Base-by-base conservation (phyloP, 2,888 invertebrate species). In the Scaptomyza tumidula region DNA sequence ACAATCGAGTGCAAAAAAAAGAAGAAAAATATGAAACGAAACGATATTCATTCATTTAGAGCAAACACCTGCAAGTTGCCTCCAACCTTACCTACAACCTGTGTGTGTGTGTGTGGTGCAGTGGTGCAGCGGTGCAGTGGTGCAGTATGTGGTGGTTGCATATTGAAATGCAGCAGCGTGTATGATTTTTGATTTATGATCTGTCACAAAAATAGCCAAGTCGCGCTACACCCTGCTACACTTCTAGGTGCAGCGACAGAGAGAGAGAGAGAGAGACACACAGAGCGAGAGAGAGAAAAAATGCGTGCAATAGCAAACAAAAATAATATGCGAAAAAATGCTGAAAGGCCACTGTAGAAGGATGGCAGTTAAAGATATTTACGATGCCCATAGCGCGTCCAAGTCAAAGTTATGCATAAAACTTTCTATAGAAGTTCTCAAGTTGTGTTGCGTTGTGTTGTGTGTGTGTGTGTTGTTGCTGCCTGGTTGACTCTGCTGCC, bases 171-270 rank as follows among this genome's bases (percentile, higher is more conserved):
- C 64, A 71, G 67, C 71, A 89, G 88, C 90, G 88, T 91, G 78
- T 90, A 91, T 89, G 88, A 90, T 90, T 90, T 85, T 90, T 90
- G 91, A 90, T 90, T 90, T 91, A 90, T 90, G 81, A 83, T 85
- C 86, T 89, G 89, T 89, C 89, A 90, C 90, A 81, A 90, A 85
- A 90, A 88, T 86, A 81, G 88, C 81, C 53, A 14, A 80, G 78
- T 56, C 60, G 39, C 29, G 54, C 52, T 64, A 61, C 56, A 43
- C 63, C 80, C 65, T 60, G 53, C 61, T 43, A 6, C 2, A 39
- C 39, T 33, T 33, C 61, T 66, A 61, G 66, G 52, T 65, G 57
- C 61, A 59, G 71, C 70, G 41, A 45, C 33, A 41, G 33, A 16
- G 27, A 43, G 60, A 57, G 33, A 35, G 31, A 39, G 44, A 19